A percentile compares a stretch with the other conserved stretches of the same genome.
phyloP scores from a whole-genome alignment of 1,140 invertebrate genomes.

The Drosophila suzukii region DNA sequence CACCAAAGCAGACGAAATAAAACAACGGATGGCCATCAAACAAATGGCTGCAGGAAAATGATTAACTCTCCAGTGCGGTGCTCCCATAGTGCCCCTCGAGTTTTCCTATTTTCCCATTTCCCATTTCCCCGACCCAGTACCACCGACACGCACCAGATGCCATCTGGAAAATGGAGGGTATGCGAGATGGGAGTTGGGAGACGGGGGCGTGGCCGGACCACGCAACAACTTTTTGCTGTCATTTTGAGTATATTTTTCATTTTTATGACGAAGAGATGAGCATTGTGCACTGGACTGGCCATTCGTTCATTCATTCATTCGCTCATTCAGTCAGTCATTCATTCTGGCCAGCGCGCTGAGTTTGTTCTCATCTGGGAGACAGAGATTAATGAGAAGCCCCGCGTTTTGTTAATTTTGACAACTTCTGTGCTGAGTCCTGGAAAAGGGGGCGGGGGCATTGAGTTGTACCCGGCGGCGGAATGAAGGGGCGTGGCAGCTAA shows the following conservation, averaged over 20 bases:
- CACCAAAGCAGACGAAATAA: slow-evolving; percentile 39
- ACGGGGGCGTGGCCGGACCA: slow-evolving; percentile 23
- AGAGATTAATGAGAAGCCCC: slow-evolving; percentile 78
- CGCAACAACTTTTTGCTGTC: slow-evolving; percentile 79
- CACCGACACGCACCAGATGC: slow-evolving; percentile 52
- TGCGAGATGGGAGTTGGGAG: no score
- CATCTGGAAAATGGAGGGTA: slow-evolving; percentile 1
- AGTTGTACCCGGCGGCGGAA: slow-evolving; percentile 42
- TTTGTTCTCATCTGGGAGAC: slow-evolving; percentile 45
- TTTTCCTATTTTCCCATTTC: slow-evolving; percentile 29
- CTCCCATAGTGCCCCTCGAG: slow-evolving; percentile 25
- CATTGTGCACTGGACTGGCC: slow-evolving; percentile 58
- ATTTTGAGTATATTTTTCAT: slow-evolving; percentile 80
- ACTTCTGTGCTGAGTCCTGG: slow-evolving; percentile 59
- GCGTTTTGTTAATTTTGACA: slow-evolving; percentile 82
- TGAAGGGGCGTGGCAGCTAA: slow-evolving; percentile 33
- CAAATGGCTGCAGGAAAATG: slow-evolving; percentile 73
- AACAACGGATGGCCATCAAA: slow-evolving; percentile 52
- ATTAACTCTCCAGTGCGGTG: slow-evolving; percentile 60
- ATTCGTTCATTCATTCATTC: slow-evolving; percentile 49
- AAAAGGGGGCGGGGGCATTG: slow-evolving; percentile 46
- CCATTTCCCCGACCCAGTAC: slow-evolving; percentile 2
- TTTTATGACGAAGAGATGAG: slow-evolving; percentile 56
- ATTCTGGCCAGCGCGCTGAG: slow-evolving; percentile 32
- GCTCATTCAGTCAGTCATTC: slow-evolving; percentile 37